Evolutionary conservation across 2,797 vertebrate genomes (phyloP).

Genomic region (Hydrocynus forskahlii): DNA sequence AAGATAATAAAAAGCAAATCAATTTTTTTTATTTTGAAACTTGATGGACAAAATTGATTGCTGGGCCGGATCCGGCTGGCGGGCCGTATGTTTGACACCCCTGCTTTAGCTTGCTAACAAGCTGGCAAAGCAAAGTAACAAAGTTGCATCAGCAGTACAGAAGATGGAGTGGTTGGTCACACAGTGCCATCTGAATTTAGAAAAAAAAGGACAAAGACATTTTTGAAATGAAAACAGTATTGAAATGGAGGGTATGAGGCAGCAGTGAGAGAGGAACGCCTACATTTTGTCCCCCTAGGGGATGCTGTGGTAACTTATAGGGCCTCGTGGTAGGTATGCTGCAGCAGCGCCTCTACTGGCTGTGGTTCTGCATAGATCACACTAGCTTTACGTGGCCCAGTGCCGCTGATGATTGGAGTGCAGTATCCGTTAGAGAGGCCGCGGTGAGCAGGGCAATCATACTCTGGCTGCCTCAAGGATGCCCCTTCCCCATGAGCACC

Average conservation of each 20-base stretch:
- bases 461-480: constrained; percentile 53
- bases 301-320: constrained; percentile 51
- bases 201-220: not conserved
- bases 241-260: not conserved
- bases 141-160: too few relatives aligned
- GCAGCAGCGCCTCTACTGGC: not conserved
- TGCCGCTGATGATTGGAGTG: constrained; percentile 65
- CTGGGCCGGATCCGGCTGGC: too few relatives aligned
- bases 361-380: constrained; percentile 68
- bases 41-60: too few relatives aligned
- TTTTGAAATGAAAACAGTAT: not conserved
- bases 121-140: not conserved
- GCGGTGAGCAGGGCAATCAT: constrained; percentile 78
- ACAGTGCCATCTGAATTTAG: too few relatives aligned
- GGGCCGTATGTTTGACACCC: too few relatives aligned
- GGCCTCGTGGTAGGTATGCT: constrained; percentile 63
- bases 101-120: not conserved
- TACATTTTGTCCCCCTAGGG: constrained; percentile 3
- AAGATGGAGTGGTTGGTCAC: too few relatives aligned
- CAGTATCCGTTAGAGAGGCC: constrained; percentile 76
- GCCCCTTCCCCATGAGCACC: not conserved
- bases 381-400: constrained; percentile 46
- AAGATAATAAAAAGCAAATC: too few relatives aligned
- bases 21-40: too few relatives aligned
- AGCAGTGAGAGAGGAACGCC: not conserved